Percentiles rank a stretch among this genome's conserved stretches.
Evolutionary conservation across 2,113 vertebrate species (phyloP).

Genomic region (Albula glossodonta): DNA sequence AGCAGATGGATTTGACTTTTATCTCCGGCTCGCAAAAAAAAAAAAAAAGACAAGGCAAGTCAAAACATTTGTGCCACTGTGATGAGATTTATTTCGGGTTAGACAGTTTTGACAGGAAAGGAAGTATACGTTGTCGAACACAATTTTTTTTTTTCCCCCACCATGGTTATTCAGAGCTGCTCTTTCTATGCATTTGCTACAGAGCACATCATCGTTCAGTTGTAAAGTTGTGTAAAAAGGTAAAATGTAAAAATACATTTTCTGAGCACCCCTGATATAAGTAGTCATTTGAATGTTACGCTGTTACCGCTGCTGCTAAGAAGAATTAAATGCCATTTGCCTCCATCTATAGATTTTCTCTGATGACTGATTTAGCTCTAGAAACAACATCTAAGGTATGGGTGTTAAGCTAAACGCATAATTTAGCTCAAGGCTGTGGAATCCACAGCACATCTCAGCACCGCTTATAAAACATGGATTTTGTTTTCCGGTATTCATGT

Average conservation of each 20-base stretch:
- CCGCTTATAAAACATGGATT: conserved; percentile 50
- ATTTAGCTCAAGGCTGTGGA: conserved; percentile 43
- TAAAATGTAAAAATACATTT: conserved; percentile 29
- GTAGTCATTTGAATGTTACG: conserved; percentile 59
- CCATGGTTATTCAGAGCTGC: background rate
- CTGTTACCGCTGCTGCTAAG: conserved; percentile 39
- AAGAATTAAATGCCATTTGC: conserved; percentile 56
- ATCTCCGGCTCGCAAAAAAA: conserved; percentile 46
- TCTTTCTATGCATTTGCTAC: background rate
- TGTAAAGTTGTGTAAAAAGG: background rate
- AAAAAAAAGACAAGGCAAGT: conserved; percentile 52
- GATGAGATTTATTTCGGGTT: conserved; percentile 62
- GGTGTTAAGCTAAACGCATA: conserved; percentile 54
- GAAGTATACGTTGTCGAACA: conserved; percentile 45
- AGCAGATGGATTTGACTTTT: conserved; percentile 64
- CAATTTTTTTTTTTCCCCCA: conserved; percentile 55
- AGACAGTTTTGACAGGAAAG: conserved; percentile 25
- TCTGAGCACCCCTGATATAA: conserved; percentile 48
- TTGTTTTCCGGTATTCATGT: conserved; percentile 48
- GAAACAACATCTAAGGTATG: conserved; percentile 50
- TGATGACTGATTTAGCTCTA: conserved; percentile 55
- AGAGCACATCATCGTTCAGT: background rate
- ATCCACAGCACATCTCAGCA: conserved; percentile 47
- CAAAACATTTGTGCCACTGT: conserved; percentile 56
- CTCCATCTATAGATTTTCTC: conserved; percentile 12